Conservation (phyloP, 2,888 invertebrate genomes). For the Panorpa germanica region DNA sequence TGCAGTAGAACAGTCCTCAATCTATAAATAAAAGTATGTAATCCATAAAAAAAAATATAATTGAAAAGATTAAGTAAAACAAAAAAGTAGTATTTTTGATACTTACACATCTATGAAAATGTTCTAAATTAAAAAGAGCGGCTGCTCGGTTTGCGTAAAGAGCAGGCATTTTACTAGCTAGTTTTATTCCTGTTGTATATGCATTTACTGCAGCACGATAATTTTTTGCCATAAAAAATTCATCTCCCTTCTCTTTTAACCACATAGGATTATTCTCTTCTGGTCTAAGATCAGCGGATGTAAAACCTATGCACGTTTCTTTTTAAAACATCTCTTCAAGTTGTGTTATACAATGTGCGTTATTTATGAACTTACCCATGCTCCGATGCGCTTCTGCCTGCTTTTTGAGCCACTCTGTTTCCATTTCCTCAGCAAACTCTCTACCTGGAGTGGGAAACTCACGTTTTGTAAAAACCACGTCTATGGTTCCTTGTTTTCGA, state of each 20-base stretch:
- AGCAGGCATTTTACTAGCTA: conserved; percentile 51
- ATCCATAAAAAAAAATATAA: conserved; percentile 1
- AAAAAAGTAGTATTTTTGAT: conserved; percentile 4
- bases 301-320: conserved; percentile 37
- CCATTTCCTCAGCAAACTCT: conserved; percentile 48
- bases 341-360: not conserved
- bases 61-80: conserved; percentile 2
- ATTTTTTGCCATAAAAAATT: conserved; percentile 55
- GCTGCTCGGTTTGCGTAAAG: conserved; percentile 60
- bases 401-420: conserved; percentile 65
- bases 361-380: not conserved
- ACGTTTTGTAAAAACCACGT: conserved; percentile 52
- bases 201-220: conserved; percentile 67
- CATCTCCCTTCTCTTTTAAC: conserved; percentile 64
- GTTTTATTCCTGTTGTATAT: conserved; percentile 56
- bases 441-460: conserved; percentile 66
- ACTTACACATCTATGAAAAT: conserved; percentile 47
- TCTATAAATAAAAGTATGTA: conserved; percentile 15
- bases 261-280: conserved; percentile 72
- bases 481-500: conserved; percentile 35
- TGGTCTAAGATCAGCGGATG: conserved; percentile 48
- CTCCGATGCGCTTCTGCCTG: conserved; percentile 46
- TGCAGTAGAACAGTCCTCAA: conserved; percentile 41
- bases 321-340: not conserved
- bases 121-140: conserved; percentile 58